phyloP scores from a whole-genome alignment of 1,140 invertebrate genomes.

The Aphaenogaster floridana region DNA sequence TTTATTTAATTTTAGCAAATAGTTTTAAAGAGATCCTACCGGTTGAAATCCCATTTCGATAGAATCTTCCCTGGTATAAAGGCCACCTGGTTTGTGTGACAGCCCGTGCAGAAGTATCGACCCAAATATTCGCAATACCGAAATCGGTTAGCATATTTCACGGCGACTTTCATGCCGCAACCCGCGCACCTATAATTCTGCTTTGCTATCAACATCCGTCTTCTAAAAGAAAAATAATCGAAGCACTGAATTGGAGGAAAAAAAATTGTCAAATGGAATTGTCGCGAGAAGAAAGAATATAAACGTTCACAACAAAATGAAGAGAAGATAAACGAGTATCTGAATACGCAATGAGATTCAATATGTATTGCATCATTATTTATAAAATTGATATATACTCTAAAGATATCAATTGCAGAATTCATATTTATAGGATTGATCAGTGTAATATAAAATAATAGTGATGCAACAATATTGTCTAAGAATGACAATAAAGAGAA shows the following conservation, averaged over 20 bases:
- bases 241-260: background rate
- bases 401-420: background rate
- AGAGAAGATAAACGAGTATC: background rate
- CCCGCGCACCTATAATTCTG: conserved; percentile 95
- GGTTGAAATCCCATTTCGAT: conserved; percentile 88
- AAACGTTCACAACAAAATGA: background rate
- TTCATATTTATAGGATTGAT: background rate
- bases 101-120: conserved; percentile 96
- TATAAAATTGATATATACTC: background rate
- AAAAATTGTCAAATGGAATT: background rate
- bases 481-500: background rate
- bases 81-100: conserved; percentile 92
- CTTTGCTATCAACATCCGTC: conserved; percentile 89
- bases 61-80: conserved; percentile 92
- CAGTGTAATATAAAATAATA: background rate
- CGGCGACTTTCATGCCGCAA: conserved; percentile 93
- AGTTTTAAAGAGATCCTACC: conserved; percentile 82
- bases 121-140: conserved; percentile 95
- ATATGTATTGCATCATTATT: background rate
- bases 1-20: background rate
- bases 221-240: conserved; percentile 86
- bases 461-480: background rate
- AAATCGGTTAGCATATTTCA: conserved; percentile 91
- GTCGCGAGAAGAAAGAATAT: background rate
- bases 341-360: background rate